Evolutionary conservation across 2,888 invertebrate genomes (phyloP), one percentile per base, ranked within the genome.

Genomic region (Drepanosiphum platanoidis): DNA sequence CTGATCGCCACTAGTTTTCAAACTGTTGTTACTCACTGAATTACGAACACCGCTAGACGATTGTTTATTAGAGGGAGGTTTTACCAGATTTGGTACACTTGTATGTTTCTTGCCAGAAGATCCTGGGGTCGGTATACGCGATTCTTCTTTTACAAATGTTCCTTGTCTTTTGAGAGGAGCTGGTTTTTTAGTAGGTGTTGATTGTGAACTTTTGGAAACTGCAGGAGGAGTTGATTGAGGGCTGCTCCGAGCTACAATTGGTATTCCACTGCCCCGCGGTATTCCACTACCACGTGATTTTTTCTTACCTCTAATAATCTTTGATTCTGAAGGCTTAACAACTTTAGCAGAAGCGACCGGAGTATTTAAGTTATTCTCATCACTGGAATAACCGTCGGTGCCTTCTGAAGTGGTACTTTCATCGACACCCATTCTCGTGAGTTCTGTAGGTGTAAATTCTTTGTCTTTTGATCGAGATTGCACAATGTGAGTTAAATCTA

Each of bases 71-170:
- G 42, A 30, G n/a, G 72, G 86, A 64, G 79, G 86, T 72, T 87
- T 87, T 15, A 82, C 75, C n/a, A 84, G 42, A 61, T 86, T 84
- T 8, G 86, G 86, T 11, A 86, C 78, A 77, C 87, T 87, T 27
- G 86, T 87, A 13, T 87, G 87, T 46, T 86, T 86, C 32, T 86
- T 87, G 5, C 86, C 86, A 11, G 87, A 61, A 83, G 87, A 86
- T 86, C 82, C 82, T 18, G 77, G 86, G 42, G 89, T 88, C 3
- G 89, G 88, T 39, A 88, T 88, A 0, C 89, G 89, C 0, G 92
- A 91, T 87, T 95, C 95, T 88, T 97, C 96, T 90, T 97, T 97
- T 0, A 96, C 95, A 89, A 97, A 97, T 0, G 97, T 97, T 22
- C 96, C 96, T 90, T 97, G 97, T 42, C 97, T 92, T 87, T 95